Conservation (phyloP, 2,888 invertebrate genomes). For the Amphipoea oculea region DNA sequence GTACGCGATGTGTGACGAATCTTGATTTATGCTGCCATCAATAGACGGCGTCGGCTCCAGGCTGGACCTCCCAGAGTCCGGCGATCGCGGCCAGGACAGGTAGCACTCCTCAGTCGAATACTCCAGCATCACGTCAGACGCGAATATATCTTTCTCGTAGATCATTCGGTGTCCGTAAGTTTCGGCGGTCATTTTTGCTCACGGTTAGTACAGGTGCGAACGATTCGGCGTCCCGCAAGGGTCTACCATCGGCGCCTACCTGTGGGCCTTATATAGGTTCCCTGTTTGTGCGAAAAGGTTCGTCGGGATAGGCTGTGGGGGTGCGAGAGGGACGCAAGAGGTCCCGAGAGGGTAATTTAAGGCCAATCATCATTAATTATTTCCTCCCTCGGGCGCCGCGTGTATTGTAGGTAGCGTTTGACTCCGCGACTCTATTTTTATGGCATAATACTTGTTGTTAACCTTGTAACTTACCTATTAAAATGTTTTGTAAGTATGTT, state of each 20-base stretch:
- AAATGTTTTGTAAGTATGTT: constrained; percentile 54
- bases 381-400: constrained; percentile 83
- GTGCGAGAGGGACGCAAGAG: constrained; percentile 77
- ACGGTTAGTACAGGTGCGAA: constrained; percentile 77
- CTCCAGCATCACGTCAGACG: constrained; percentile 86
- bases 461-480: constrained; percentile 65
- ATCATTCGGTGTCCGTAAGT: constrained; percentile 88
- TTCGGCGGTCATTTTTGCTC: constrained; percentile 84
- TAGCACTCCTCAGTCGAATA: constrained; percentile 87
- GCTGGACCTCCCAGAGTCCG: constrained; percentile 88
- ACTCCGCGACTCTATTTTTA: constrained; percentile 72
- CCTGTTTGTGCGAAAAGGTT: constrained; percentile 81
- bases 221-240: constrained; percentile 82
- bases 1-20: constrained; percentile 87
- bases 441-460: constrained; percentile 60
- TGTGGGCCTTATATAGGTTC: constrained; percentile 87
- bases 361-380: constrained; percentile 91
- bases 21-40: constrained; percentile 88
- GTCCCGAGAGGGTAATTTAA: constrained; percentile 88
- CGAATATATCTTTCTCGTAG: constrained; percentile 87
- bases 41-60: constrained; percentile 89
- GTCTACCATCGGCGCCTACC: constrained; percentile 83
- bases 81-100: constrained; percentile 86
- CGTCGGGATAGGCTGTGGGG: constrained; percentile 64
- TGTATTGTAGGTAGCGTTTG: constrained; percentile 79